These are phyloP conservation scores for Chrosomus eos DNA, from an alignment of 2,797 vertebrate genomes.

Conservation along the genomic window DNA sequence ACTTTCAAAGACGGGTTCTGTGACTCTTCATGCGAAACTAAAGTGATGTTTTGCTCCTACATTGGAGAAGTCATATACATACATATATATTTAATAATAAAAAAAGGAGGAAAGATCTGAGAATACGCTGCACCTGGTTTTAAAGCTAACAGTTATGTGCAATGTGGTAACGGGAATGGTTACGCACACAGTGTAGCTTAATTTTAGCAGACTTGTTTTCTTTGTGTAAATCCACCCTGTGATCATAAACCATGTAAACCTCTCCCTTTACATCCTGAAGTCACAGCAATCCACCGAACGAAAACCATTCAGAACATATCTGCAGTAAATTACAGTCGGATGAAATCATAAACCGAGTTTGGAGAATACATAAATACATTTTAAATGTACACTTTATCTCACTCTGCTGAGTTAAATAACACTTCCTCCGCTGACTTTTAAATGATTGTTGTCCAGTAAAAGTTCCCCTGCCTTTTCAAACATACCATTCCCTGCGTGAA, in stretches of 20 bases:
- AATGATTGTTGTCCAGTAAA: conserved; percentile 31
- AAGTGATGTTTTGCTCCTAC: conserved; percentile 18
- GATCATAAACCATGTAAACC: conserved; percentile 37
- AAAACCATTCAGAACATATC: conserved; percentile 12
- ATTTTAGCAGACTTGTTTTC: conserved; percentile 55
- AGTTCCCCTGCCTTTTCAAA: conserved; percentile 76
- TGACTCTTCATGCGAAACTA: neutral
- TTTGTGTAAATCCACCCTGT: conserved; percentile 38
- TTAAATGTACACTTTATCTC: conserved; percentile 10
- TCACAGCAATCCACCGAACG: conserved; percentile 16
- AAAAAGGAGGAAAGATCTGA: neutral
- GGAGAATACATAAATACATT: conserved; percentile 3
- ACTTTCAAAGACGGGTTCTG: neutral
- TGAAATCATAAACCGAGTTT: conserved; percentile 7
- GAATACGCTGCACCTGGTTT: conserved; percentile 38
- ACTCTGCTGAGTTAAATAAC: conserved; percentile 51
- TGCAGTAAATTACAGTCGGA: conserved; percentile 30
- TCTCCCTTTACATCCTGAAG: conserved; percentile 43
- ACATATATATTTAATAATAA: neutral
- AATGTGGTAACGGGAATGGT: conserved; percentile 42
- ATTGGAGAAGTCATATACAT: conserved; percentile 10
- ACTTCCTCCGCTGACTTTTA: conserved; percentile 48
- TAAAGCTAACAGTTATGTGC: conserved; percentile 39
- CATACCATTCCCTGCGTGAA: conserved; percentile 98
- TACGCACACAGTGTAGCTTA: conserved; percentile 35